A percentile compares a stretch with the other conserved stretches of the same genome.
These are phyloP conservation scores for Agrotis puta DNA, from an alignment of 2,888 invertebrate species.

Conservation along the genomic window DNA sequence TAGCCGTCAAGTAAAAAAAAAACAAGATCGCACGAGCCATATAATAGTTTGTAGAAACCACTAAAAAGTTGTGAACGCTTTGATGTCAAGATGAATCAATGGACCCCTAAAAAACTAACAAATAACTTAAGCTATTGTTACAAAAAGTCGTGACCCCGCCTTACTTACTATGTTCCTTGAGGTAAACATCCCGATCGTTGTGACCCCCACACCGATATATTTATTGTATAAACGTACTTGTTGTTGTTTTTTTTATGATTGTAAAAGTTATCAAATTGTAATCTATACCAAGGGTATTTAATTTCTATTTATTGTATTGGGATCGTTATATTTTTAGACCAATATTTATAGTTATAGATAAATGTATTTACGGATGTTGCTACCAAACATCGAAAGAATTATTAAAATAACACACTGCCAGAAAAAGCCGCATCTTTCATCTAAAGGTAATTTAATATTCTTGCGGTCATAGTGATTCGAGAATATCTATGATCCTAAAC, in stretches of 20 bases:
- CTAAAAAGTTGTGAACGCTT: conserved; percentile 23
- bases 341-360: too few species aligned
- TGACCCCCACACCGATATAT: conserved; percentile 22
- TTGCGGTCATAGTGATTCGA: neutral
- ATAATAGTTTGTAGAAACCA: conserved; percentile 17
- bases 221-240: conserved; percentile 12
- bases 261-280: neutral
- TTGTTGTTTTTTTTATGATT: conserved; percentile 27
- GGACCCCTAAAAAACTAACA: conserved; percentile 49
- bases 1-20: conserved; percentile 4
- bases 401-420: neutral
- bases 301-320: neutral
- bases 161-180: conserved; percentile 14
- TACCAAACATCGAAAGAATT: neutral
- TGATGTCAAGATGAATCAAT: conserved; percentile 51
- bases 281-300: neutral
- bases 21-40: neutral
- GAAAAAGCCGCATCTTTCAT: neutral
- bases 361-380: too few species aligned
- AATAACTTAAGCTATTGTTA: conserved; percentile 46
- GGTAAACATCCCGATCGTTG: conserved; percentile 39
- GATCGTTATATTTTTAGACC: too few species aligned
- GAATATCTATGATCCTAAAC: neutral
- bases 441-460: neutral
- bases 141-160: conserved; percentile 36